Conservation (phyloP, 2,797 vertebrate genomes). For the Falco rusticolus region DNA sequence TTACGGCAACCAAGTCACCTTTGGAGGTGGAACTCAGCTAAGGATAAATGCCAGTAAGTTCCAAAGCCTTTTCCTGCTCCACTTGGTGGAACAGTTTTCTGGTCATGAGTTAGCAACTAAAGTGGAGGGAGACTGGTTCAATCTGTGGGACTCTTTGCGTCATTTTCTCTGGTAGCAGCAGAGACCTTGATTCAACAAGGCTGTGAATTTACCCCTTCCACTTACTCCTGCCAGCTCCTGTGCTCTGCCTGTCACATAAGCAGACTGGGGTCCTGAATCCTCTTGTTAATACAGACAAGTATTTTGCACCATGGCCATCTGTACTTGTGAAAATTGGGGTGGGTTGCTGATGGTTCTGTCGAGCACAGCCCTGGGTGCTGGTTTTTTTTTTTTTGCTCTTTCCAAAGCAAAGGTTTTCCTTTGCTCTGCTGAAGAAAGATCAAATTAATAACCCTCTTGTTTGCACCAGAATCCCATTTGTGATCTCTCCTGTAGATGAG, state of each 20-base stretch:
- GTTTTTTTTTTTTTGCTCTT: no score
- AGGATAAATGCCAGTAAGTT: background rate
- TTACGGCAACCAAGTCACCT: background rate
- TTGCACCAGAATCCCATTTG: background rate
- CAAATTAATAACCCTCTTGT: no score
- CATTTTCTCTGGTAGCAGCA: background rate
- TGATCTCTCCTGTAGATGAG: background rate
- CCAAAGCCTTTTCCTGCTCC: background rate
- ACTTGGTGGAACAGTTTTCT: background rate
- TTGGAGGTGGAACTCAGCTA: background rate
- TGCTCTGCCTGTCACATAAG: background rate
- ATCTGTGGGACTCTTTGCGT: background rate
- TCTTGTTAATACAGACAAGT: background rate
- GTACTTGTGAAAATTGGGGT: background rate
- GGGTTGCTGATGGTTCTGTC: background rate
- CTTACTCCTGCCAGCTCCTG: background rate
- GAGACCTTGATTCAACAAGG: background rate
- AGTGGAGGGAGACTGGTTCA: background rate
- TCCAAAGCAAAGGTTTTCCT: background rate
- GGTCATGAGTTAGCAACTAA: fast-evolving
- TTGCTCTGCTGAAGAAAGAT: background rate
- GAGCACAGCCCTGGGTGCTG: background rate
- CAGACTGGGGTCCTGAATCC: background rate
- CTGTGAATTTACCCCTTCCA: fast-evolving
- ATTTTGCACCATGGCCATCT: background rate